phyloP scores from a whole-genome alignment of 2,888 invertebrate genomes.

The Scaptomyza parva region DNA sequence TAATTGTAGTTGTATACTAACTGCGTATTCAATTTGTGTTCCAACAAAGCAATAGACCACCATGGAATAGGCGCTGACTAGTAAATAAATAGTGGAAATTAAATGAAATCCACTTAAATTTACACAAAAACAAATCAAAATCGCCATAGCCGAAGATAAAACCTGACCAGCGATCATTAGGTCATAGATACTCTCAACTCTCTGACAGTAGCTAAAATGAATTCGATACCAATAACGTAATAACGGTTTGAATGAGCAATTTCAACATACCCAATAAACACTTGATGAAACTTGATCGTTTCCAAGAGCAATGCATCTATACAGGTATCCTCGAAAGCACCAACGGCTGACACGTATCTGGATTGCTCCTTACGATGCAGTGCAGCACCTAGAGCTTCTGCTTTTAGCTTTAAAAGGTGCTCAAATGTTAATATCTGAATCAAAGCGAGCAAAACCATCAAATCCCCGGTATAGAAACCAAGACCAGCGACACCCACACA shows the following conservation, averaged over 20 bases:
- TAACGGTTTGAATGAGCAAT: background rate
- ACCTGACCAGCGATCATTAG: conserved; percentile 57
- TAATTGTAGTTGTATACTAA: conserved; percentile 11
- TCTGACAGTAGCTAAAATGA: conserved; percentile 47
- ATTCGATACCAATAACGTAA: background rate
- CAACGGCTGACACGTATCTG: conserved; percentile 3
- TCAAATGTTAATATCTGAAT: conserved; percentile 56
- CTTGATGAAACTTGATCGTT: conserved; percentile 61
- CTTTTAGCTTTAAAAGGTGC: conserved; percentile 50
- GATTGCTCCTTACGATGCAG: conserved; percentile 27
- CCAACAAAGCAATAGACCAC: conserved; percentile 60
- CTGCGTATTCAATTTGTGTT: conserved; percentile 59
- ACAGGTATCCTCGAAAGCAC: conserved; percentile 1
- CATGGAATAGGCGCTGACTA: conserved; percentile 60
- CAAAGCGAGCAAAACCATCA: conserved; percentile 41
- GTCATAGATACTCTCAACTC: conserved; percentile 38
- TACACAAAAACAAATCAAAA: conserved; percentile 56
- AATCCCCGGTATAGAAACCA: conserved; percentile 52
- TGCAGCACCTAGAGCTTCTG: conserved; percentile 28
- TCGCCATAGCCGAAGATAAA: conserved; percentile 40
- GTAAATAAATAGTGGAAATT: conserved; percentile 40
- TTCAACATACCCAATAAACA: conserved; percentile 50
- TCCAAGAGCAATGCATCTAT: conserved; percentile 43
- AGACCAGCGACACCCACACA: conserved; percentile 31
- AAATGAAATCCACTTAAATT: conserved; percentile 48